phyloP scores from a whole-genome alignment of 2,888 invertebrate species.

The Stegana nigrithorax region DNA sequence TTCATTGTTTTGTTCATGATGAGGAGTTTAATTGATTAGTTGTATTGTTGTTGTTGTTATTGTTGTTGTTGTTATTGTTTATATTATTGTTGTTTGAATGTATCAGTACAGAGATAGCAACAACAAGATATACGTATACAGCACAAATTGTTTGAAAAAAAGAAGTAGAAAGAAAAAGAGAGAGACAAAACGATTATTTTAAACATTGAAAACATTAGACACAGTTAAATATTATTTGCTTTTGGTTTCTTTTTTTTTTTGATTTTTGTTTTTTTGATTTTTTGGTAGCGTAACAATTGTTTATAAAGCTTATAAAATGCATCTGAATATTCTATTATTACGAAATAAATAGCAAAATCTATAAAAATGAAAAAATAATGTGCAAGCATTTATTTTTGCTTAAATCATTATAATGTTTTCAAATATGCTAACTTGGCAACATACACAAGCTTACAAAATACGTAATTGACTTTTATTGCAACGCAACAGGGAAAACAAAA shows the following conservation, averaged over 20 bases:
- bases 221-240: neutral
- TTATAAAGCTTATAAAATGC: too few species aligned
- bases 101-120: conserved; percentile 48
- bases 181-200: conserved; percentile 38
- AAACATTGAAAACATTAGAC: conserved; percentile 26
- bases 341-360: neutral
- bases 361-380: neutral
- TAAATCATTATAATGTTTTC: neutral
- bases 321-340: neutral
- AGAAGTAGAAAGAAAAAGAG: conserved; percentile 36
- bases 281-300: conserved; percentile 17
- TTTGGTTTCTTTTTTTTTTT: too few species aligned
- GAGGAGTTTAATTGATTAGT: neutral
- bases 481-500: too few species aligned
- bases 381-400: neutral
- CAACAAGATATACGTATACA: conserved; percentile 42
- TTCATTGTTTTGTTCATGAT: conserved; percentile 20
- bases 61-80: conserved; percentile 8
- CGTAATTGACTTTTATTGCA: too few species aligned
- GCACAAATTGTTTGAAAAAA: conserved; percentile 36
- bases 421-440: neutral
- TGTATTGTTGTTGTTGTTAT: conserved; percentile 2
- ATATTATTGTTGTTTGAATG: conserved; percentile 2
- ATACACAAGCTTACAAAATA: too few species aligned
- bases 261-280: too few species aligned